These are phyloP conservation scores for Bombus affinis DNA, from an alignment of 1,140 invertebrate species.

Conservation along the genomic window DNA sequence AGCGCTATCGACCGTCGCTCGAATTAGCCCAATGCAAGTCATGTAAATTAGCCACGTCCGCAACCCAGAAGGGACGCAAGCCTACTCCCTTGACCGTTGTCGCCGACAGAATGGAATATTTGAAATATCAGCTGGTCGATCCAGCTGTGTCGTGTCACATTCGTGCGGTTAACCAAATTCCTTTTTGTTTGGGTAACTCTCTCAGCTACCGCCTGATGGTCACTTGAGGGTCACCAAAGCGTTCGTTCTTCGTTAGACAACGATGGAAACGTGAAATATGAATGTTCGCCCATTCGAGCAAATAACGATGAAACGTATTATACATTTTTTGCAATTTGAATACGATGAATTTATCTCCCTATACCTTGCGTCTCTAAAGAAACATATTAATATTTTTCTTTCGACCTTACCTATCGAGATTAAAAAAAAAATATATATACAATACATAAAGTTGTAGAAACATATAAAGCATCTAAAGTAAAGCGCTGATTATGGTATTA, in stretches of 20 bases:
- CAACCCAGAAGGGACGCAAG: constrained; percentile 54
- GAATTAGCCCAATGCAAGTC: constrained; percentile 66
- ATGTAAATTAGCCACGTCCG: constrained; percentile 66
- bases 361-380: not conserved
- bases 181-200: not conserved
- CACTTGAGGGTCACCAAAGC: not conserved
- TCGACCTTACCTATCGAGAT: too few species aligned
- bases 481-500: too few species aligned
- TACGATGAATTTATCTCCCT: not conserved
- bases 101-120: constrained; percentile 61
- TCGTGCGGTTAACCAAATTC: not conserved
- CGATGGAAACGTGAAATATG: not conserved
- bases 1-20: constrained; percentile 59
- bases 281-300: not conserved
- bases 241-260: too few species aligned
- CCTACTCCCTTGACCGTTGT: constrained; percentile 12
- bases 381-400: too few species aligned
- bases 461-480: too few species aligned
- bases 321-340: not conserved
- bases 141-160: constrained; percentile 1
- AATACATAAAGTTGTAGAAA: too few species aligned
- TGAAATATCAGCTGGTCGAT: constrained; percentile 59
- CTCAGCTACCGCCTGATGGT: not conserved
- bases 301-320: not conserved
- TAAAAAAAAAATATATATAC: too few species aligned